Base-by-base conservation (phyloP, 2,888 invertebrate species). In the Acrobeloides nanus region DNA sequence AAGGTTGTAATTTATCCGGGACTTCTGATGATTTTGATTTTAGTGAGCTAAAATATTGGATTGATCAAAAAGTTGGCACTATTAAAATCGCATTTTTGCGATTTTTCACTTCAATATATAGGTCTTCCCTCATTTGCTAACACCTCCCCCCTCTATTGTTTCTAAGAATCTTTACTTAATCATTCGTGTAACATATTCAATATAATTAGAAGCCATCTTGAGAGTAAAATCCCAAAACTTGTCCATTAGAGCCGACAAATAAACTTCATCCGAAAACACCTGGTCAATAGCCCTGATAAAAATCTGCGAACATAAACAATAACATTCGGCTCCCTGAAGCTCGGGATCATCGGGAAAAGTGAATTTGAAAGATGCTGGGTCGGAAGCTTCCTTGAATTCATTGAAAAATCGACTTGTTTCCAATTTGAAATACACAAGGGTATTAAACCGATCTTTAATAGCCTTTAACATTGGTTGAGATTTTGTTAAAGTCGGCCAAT, bases 201-300 rank as follows among this genome's bases (percentile, higher is more conserved):
- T 40, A 74, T 86, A 86, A 66, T 90, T 81, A 34, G 86, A 81
- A 34, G 88, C 72, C 31, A 92, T 79, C 77, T 90, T 86, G 52
- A 92, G 78, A 18, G 84, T 84, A 6, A 92, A 80, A 76, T 88
- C 90, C 82, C 87, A 87, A 77, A 92, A 89, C 73, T 64, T 66
- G 37, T 76, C 70, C 84, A 84, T 45, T 82, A 82, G 78, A 48
- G 86, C 84, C 21, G 82, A 79, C 41, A 93, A 81, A 74, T 83
- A 90, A 6, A 89, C 81, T 25, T 84, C 84, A 17, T 84, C 81
- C 1, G 82, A 78, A 85, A 89, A 92, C 17, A 66, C 18, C 24
- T 44, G 41, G 8, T 55, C 49, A 23, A 66, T 40, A 1, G 59
- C 57, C 2, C 27, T 21, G 26, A 60, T 32, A 12, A 64, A 41